Conservation (phyloP, 2,797 vertebrate genomes). For the Sparidentex hasta region DNA sequence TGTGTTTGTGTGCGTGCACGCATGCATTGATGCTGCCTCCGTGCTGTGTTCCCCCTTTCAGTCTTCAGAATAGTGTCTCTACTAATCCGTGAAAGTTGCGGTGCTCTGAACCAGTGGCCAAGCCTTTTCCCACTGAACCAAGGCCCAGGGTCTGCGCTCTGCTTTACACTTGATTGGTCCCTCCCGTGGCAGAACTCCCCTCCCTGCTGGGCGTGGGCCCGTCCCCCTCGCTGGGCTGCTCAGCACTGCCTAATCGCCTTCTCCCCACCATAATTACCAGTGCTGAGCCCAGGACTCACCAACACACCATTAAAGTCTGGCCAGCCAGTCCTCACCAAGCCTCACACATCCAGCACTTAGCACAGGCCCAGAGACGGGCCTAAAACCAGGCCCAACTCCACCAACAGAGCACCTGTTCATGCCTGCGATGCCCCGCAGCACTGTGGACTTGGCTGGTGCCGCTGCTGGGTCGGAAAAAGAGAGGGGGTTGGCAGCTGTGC, state of each 20-base stretch:
- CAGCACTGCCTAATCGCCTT: conserved; percentile 93
- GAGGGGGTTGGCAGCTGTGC: conserved; percentile 72
- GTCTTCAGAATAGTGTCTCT: conserved; percentile 96
- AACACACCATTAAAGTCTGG: conserved; percentile 79
- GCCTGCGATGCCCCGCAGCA: conserved; percentile 76
- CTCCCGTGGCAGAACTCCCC: conserved; percentile 91
- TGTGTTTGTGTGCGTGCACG: conserved; percentile 81
- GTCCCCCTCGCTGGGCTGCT: conserved; percentile 91
- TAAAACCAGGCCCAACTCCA: conserved; percentile 62
- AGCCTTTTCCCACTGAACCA: conserved; percentile 97
- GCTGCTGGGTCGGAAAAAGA: conserved; percentile 61
- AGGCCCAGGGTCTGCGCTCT: conserved; percentile 94
- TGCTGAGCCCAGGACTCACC: conserved; percentile 81
- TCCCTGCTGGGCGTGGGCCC: conserved; percentile 92
- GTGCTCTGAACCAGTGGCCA: conserved; percentile 97
- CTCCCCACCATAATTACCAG: conserved; percentile 93
- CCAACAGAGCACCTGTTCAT: conserved; percentile 76
- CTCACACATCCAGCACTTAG: conserved; percentile 69
- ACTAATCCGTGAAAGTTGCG: conserved; percentile 99
- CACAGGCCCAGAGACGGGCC: conserved; percentile 65
- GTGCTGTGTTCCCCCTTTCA: conserved; percentile 98
- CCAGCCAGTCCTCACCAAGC: conserved; percentile 68
- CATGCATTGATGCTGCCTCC: conserved; percentile 97
- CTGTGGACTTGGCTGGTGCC: conserved; percentile 75
- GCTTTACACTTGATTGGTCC: conserved; percentile 99